Evolutionary conservation across 2,797 vertebrate genomes (phyloP), one percentile per base, ranked within the genome.

Genomic region (Triplophysa bombifrons): DNA sequence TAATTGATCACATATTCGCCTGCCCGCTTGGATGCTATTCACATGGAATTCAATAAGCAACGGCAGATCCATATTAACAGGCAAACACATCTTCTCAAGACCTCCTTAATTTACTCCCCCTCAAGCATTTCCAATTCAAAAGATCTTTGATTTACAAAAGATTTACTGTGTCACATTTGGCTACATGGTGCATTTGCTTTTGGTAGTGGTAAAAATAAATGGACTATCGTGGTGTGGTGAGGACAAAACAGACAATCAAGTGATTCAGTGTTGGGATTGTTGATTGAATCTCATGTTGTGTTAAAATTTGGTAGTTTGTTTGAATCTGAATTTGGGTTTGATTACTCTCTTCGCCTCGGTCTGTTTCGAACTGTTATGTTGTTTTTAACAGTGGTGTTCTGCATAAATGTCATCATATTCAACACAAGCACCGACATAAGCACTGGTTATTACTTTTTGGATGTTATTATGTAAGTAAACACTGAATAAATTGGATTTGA

Each of bases 1-100:
- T 84, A 85, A 85, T 82, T 80, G 80, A 85, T 85, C 70, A 41
- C 77, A 80, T 63, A 63, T 80, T 78, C 61, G 66, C 84, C 80
- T 82, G 74, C 38, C 71, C 80, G 17, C 60, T 82, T 84, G 80
- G 77, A 84, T 46, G 60, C 53, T 64, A 60, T 80, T 85, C 84
- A 74, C 50, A 82, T 75, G 72, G 84, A 85, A 80, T 84, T 74
- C 66, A 66, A 78, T 76, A 73, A 80, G 84, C 80, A 58, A 82
- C 58, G 73, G 77, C 80, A 82, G 82, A 85, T 82, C 70, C 82
- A 76, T 61, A 78, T 78, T 82, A 81, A 80, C 25, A 61, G 65
- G 80, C 68, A 67, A 82, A 81, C 61, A 60, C 60, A 73, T 83
- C 78, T 78, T 83, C 81, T 80, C 70, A 82, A 82, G 74, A 74